Conservation (phyloP, 2,888 invertebrate species). For the Cepaea hortensis region DNA sequence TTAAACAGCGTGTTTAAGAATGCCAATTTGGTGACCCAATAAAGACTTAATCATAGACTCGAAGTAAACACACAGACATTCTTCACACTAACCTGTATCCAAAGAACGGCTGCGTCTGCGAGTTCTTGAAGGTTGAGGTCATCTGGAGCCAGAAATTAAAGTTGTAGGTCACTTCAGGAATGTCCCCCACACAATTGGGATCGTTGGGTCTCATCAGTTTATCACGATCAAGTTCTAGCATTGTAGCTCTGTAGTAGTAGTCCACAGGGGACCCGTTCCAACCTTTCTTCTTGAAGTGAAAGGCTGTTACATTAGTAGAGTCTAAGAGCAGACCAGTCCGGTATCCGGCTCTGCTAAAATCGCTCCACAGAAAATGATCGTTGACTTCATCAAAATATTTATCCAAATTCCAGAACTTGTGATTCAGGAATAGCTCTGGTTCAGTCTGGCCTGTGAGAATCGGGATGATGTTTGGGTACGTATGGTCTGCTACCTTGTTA, state of each 20-base stretch:
- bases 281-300: slow-evolving; percentile 19
- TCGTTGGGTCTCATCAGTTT: neutral
- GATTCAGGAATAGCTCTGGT: neutral
- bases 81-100: neutral
- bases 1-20: too few relatives aligned
- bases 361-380: too few relatives aligned
- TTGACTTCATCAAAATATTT: too few relatives aligned
- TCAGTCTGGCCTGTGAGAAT: slow-evolving; percentile 5
- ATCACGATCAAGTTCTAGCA: neutral
- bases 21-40: too few relatives aligned
- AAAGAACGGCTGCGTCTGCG: neutral
- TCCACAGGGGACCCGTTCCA: slow-evolving; percentile 30
- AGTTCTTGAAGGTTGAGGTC: neutral
- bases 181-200: slow-evolving; percentile 23
- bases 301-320: too few relatives aligned
- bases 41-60: too few relatives aligned
- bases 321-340: too few relatives aligned
- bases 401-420: neutral
- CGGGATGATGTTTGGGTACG: slow-evolving; percentile 19
- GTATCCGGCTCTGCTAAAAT: too few relatives aligned
- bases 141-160: slow-evolving; percentile 6
- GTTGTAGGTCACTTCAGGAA: neutral
- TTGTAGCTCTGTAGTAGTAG: slow-evolving; percentile 6
- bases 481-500: slow-evolving; percentile 30
- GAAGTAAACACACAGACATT: too few relatives aligned